Percentiles rank a stretch among this genome's conserved stretches.
These are phyloP conservation scores for Stegodyphus dumicola DNA, from an alignment of 1,140 invertebrate species.

Conservation along the genomic window DNA sequence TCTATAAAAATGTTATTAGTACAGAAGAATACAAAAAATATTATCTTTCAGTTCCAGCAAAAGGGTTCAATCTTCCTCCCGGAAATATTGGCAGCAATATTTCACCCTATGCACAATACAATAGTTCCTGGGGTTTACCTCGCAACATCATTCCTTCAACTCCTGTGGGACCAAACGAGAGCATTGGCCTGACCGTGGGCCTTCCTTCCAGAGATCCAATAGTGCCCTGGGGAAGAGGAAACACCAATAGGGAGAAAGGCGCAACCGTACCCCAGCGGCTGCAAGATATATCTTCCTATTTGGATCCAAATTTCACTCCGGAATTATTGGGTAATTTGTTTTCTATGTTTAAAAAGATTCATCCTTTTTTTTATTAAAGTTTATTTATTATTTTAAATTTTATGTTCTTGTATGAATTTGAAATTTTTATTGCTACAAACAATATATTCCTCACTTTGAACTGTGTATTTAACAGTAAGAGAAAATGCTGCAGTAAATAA, in stretches of 20 bases:
- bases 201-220: constrained; percentile 35
- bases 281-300: constrained; percentile 51
- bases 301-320: constrained; percentile 55
- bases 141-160: constrained; percentile 54
- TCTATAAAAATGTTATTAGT: no score
- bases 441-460: no score
- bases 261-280: constrained; percentile 34
- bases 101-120: constrained; percentile 52
- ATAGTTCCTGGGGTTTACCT: constrained; percentile 38
- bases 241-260: constrained; percentile 31
- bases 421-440: no score
- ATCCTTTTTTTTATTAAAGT: no score
- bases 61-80: constrained; percentile 51
- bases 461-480: no score
- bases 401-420: no score
- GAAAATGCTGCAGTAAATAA: no score
- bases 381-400: no score
- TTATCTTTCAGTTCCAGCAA: constrained; percentile 19
- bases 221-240: constrained; percentile 47
- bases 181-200: constrained; percentile 23
- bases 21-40: no score
- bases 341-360: not conserved
- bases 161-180: constrained; percentile 47
- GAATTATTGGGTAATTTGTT: constrained; percentile 42
- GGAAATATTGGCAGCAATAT: constrained; percentile 31